phyloP scores from a whole-genome alignment of 2,797 vertebrate genomes.

The Pseudomugil tenellus region DNA sequence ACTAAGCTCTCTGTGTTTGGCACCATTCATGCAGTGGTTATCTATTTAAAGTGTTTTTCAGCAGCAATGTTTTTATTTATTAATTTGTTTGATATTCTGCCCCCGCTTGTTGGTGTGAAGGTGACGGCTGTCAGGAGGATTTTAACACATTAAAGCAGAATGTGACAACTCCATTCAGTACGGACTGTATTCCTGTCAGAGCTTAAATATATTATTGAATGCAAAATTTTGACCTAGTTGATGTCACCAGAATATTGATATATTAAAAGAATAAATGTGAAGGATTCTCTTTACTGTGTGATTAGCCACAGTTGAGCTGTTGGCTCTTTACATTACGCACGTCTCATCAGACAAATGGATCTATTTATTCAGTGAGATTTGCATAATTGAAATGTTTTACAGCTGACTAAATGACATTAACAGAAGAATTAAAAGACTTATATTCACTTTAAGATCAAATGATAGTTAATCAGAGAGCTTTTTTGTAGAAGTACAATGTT shows the following conservation, averaged over 20 bases:
- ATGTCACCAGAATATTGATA: constrained; percentile 72
- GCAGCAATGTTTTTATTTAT: constrained; percentile 8
- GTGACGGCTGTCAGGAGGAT: constrained; percentile 70
- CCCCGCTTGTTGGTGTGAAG: constrained; percentile 49
- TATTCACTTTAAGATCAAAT: too few species aligned
- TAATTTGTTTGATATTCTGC: constrained; percentile 33
- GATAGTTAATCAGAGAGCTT: too few species aligned
- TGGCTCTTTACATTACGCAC: too few species aligned
- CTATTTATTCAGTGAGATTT: background rate
- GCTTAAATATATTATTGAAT: constrained; percentile 73
- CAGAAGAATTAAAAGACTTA: background rate
- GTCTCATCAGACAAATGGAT: background rate
- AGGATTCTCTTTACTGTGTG: constrained; percentile 34
- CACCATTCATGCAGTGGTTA: constrained; percentile 18
- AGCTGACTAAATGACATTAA: background rate
- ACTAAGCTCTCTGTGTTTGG: constrained; percentile 7
- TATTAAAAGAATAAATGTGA: constrained; percentile 74
- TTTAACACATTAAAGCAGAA: constrained; percentile 67
- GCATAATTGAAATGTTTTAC: background rate
- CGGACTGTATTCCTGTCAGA: constrained; percentile 54
- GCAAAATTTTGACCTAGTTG: constrained; percentile 62
- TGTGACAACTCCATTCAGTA: constrained; percentile 77
- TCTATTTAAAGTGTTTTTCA: constrained; percentile 25
- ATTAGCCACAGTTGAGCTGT: constrained; percentile 36
- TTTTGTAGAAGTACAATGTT: too few species aligned